Percentiles rank a stretch among this genome's conserved stretches.
Conservation (phyloP, 2,113 vertebrate species). For the Oryzias javanicus region DNA sequence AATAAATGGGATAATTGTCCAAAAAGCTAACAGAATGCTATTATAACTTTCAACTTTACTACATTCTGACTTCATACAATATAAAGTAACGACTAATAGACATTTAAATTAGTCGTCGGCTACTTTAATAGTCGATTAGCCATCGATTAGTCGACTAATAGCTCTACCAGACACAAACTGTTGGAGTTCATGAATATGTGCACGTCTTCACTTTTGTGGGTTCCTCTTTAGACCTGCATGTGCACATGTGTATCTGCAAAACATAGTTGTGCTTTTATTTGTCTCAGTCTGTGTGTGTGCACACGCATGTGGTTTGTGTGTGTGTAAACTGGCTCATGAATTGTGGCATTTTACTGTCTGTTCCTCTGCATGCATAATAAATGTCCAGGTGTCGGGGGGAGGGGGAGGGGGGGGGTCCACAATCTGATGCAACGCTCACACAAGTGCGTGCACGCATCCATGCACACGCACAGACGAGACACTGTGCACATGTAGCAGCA, state of each 20-base stretch:
- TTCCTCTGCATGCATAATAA: slow-evolving; percentile 81
- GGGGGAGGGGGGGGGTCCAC: slow-evolving; percentile 34
- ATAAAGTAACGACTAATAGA: too few relatives aligned
- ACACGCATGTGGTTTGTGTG: slow-evolving; percentile 22
- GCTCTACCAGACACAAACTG: too few relatives aligned
- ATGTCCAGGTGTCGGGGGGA: slow-evolving; percentile 76
- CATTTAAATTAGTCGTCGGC: too few relatives aligned
- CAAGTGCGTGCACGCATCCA: slow-evolving; percentile 13
- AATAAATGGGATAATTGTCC: too few relatives aligned
- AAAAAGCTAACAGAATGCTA: too few relatives aligned
- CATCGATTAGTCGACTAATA: too few relatives aligned
- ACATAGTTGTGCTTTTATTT: neutral
- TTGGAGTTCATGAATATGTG: too few relatives aligned
- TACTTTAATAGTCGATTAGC: too few relatives aligned
- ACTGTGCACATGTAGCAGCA: slow-evolving; percentile 24
- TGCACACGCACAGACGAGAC: slow-evolving; percentile 30
- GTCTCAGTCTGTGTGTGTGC: slow-evolving; percentile 15
- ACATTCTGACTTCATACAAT: too few relatives aligned
- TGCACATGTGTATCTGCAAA: slow-evolving; percentile 2
- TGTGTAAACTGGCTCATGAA: slow-evolving; percentile 67
- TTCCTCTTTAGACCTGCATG: neutral
- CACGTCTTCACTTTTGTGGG: too few relatives aligned
- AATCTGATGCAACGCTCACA: neutral
- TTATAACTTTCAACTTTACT: too few relatives aligned
- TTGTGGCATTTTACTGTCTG: slow-evolving; percentile 81